Percentiles rank a stretch among this genome's conserved stretches.
These are phyloP conservation scores for Apamea anceps DNA, from an alignment of 2,888 invertebrate species.

Conservation along the genomic window DNA sequence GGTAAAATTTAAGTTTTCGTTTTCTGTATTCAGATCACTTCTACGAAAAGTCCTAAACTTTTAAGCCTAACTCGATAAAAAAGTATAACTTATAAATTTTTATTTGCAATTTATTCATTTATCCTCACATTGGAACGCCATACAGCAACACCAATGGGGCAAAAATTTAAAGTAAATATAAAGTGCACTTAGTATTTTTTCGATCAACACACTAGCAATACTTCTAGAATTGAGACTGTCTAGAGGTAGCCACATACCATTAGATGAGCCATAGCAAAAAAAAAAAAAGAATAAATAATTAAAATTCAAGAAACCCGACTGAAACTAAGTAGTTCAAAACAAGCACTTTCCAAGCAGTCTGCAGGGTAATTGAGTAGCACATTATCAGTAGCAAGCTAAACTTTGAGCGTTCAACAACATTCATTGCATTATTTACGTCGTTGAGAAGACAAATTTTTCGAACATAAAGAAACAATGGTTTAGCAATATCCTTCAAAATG, in stretches of 20 bases:
- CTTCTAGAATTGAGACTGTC: neutral
- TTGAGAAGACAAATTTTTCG: neutral
- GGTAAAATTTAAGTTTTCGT: neutral
- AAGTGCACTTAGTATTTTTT: neutral
- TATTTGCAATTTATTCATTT: too few species aligned
- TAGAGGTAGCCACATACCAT: neutral
- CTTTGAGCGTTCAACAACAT: neutral
- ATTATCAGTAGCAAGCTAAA: neutral
- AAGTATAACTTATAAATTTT: neutral
- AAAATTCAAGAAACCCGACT: neutral
- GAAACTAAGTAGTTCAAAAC: neutral
- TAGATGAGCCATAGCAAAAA: neutral
- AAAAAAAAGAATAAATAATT: neutral
- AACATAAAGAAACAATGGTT: too few species aligned
- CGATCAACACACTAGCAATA: neutral
- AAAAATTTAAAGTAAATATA: too few species aligned
- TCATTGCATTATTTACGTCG: neutral
- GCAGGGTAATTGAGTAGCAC: neutral
- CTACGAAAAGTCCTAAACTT: neutral
- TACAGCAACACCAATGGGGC: too few species aligned
- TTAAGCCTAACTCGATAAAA: neutral
- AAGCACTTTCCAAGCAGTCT: neutral
- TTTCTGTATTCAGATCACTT: neutral
- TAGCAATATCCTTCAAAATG: too few species aligned
- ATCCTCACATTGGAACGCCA: too few species aligned